Conservation (phyloP, 2,797 vertebrate genomes). For the Myripristis jacobus region DNA sequence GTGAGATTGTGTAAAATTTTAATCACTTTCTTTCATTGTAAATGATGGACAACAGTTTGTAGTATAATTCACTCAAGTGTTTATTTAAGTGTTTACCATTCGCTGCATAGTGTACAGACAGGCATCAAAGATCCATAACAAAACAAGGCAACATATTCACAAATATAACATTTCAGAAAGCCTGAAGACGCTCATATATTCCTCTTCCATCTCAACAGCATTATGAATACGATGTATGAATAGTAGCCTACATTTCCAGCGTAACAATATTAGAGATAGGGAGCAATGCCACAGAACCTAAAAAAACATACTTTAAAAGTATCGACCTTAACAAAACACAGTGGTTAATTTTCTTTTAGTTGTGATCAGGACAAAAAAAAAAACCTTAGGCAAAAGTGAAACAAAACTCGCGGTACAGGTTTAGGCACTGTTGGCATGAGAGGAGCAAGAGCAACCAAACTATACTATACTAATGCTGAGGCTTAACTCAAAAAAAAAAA, state of each 20-base stretch:
- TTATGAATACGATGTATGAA: constrained; percentile 11
- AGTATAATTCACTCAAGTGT: constrained; percentile 37
- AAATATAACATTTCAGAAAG: constrained; percentile 38
- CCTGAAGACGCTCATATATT: neutral
- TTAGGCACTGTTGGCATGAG: constrained; percentile 63
- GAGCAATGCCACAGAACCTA: neutral
- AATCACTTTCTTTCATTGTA: too few species aligned
- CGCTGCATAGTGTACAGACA: constrained; percentile 41
- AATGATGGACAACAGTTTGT: neutral
- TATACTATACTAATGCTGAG: neutral
- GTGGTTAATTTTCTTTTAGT: neutral
- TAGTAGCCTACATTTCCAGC: constrained; percentile 14
- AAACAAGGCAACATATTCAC: constrained; percentile 49
- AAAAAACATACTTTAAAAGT: neutral
- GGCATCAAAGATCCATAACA: constrained; percentile 42
- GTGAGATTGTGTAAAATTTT: too few species aligned
- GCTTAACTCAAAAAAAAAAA: constrained; percentile 7
- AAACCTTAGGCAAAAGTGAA: constrained; percentile 13
- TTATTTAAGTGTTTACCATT: constrained; percentile 67
- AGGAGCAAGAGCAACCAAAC: neutral
- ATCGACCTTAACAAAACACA: constrained; percentile 13
- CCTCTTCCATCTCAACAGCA: constrained; percentile 39
- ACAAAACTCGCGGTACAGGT: constrained; percentile 14
- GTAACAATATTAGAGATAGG: constrained; percentile 16
- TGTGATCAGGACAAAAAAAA: constrained; percentile 16